These are phyloP conservation scores for Apostichopus parvimensis DNA, from an alignment of 35 echinoderm and acorn worm genomes.

Conservation along the genomic window DNA sequence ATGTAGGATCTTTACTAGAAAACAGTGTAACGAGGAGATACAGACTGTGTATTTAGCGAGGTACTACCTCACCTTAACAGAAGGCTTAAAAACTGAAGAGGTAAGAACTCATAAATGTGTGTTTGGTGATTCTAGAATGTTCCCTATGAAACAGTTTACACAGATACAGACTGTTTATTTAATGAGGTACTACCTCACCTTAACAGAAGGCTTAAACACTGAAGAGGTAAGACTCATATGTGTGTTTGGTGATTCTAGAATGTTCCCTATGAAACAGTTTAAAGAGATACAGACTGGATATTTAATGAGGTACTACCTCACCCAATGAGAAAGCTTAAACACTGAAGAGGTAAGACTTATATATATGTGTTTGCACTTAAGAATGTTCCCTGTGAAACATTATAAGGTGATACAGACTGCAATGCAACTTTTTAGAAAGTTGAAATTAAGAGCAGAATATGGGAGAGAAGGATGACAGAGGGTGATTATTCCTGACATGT, in stretches of 20 bases:
- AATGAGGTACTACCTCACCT: slow-evolving; percentile 76
- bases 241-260: no score
- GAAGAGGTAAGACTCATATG: slow-evolving; percentile 53
- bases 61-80: slow-evolving; percentile 79
- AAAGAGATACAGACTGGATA: not conserved
- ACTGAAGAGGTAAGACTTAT: no score
- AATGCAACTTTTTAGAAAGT: no score
- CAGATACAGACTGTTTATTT: slow-evolving; percentile 65
- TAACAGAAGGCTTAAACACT: slow-evolving; percentile 73
- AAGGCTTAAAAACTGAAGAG: slow-evolving; percentile 78
- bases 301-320: no score
- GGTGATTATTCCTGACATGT: no score
- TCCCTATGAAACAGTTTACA: not conserved
- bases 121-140: no score
- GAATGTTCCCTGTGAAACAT: no score
- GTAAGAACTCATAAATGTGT: not conserved
- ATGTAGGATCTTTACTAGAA: slow-evolving; percentile 89
- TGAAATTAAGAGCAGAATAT: no score
- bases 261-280: not conserved
- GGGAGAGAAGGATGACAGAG: no score
- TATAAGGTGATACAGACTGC: not conserved
- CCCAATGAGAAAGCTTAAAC: no score
- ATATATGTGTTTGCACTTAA: no score
- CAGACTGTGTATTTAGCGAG: slow-evolving; percentile 81
- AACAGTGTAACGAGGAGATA: slow-evolving; percentile 78